A percentile compares a stretch with the other conserved stretches of the same genome.
Conservation (phyloP, 2,888 invertebrate genomes). For the Microplitis deprimator region DNA sequence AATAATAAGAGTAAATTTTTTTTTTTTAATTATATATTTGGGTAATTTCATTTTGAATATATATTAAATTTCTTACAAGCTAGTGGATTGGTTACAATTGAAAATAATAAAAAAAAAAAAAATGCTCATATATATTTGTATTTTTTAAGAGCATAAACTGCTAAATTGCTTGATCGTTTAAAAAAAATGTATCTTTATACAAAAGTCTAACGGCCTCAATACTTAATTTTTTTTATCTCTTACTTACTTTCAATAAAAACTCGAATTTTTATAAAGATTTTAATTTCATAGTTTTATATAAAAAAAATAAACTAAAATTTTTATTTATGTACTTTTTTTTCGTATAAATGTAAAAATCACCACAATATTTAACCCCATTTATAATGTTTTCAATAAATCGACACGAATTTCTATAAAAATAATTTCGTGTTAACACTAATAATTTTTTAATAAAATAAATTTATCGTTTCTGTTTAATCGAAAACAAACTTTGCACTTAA, state of each 20-base stretch:
- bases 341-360: neutral
- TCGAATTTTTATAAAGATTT: neutral
- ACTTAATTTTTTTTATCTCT: neutral
- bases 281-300: neutral
- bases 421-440: neutral
- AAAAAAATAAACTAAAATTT: slow-evolving; percentile 8
- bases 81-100: slow-evolving; percentile 59
- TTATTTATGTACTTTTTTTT: neutral
- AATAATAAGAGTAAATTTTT: slow-evolving; percentile 12
- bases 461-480: no score
- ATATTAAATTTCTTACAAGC: slow-evolving; percentile 65
- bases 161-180: slow-evolving; percentile 6
- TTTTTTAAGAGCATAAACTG: slow-evolving; percentile 17
- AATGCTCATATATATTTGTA: neutral
- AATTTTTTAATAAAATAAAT: no score
- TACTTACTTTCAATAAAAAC: neutral
- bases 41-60: slow-evolving; percentile 55
- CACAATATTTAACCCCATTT: slow-evolving; percentile 1
- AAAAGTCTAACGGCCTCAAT: slow-evolving; percentile 8
- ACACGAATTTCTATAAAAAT: slow-evolving; percentile 15
- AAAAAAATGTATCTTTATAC: slow-evolving; percentile 8
- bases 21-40: slow-evolving; percentile 53
- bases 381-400: slow-evolving; percentile 17
- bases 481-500: no score
- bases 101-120: slow-evolving; percentile 49